Base-by-base conservation (phyloP, 2,797 vertebrate species). In the Amblyopsis hoosieri region DNA sequence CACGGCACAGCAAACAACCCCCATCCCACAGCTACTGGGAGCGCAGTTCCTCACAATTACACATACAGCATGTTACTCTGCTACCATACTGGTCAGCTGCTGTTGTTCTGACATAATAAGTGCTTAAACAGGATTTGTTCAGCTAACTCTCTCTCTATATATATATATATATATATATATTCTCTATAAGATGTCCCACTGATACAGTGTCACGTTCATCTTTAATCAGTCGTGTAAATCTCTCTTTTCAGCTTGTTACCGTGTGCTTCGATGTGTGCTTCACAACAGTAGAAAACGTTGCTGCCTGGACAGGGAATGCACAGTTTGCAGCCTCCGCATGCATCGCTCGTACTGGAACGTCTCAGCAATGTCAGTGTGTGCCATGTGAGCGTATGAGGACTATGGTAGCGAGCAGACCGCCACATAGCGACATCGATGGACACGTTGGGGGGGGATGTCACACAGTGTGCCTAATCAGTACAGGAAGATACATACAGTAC, bases 121-220 rank as follows among this genome's bases (percentile, higher is more conserved):
- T 77, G 82, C 82, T 81, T 84, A 55, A 64, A 10, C 66, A 58
- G 64, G 64, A 1, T 61, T 82, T 79, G 74, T 82, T 87, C 73
- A 72, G 71, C 71, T 72, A 75, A 37, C 33, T 37, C 33, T 23
- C 19, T 66, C 56, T 67, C 51, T 47, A 57, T 69, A 57, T 80
- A 62, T 46, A n/a, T n/a, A 77, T 62, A 54, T 78, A 62, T 58
- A 77, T 62, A 54, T 78, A 62, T 58, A 78, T 70, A 82, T 84
- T 85, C 69, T 75, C 12, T 46, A 62, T 78, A 67, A 23, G 23
- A 65, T 49, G 65, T 76, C 69, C 83, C 87, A 84, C 87, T 87
- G 83, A 88, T 87, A 83, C 84, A 87, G 86, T 89, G 84, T 78
- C 76, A 73, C 48, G 74, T 67, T 47, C 17, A 2, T 12, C 8